Conservation (phyloP, 1,140 invertebrate species). For the Dufourea novaeangliae region DNA sequence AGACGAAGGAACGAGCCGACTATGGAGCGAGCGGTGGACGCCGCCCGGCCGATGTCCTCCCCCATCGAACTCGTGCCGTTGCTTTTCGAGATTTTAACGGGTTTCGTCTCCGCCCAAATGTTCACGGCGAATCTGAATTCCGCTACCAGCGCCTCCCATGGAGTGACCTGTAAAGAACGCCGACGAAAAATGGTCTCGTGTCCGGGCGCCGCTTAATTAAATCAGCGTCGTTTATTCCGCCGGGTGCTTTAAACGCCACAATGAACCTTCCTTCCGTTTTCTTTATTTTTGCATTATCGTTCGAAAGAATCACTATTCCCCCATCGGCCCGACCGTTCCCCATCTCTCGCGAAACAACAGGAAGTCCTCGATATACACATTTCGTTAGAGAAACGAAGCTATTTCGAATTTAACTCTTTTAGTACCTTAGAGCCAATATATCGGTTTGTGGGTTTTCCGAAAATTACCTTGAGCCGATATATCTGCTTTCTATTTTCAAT, state of each 20-base stretch:
- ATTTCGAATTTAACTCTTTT: too few relatives aligned
- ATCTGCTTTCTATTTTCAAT: too few relatives aligned
- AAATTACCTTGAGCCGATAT: too few relatives aligned
- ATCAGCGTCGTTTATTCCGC: slow-evolving; percentile 5
- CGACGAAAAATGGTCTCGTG: slow-evolving; percentile 10
- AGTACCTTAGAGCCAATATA: too few relatives aligned
- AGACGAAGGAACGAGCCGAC: slow-evolving; percentile 75
- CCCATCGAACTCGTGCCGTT: slow-evolving; percentile 59
- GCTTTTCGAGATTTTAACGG: slow-evolving; percentile 78
- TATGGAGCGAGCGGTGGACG: slow-evolving; percentile 70
- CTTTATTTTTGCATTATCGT: not conserved
- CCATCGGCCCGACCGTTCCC: too few relatives aligned
- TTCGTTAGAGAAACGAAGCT: not conserved
- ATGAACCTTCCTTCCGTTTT: not conserved
- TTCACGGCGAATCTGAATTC: slow-evolving; percentile 85
- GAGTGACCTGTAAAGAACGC: slow-evolving; percentile 82
- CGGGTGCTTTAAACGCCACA: not conserved
- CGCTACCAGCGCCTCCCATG: slow-evolving; percentile 83
- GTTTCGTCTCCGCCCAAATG: slow-evolving; percentile 85
- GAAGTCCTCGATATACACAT: not conserved
- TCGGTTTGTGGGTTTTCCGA: too few relatives aligned
- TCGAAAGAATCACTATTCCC: not conserved
- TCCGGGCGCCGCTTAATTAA: not conserved
- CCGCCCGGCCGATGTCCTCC: slow-evolving; percentile 62
- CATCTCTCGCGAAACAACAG: not conserved